Evolutionary conservation across 2,113 vertebrate species (phyloP).

Genomic region (Melanostigma gelatinosum): DNA sequence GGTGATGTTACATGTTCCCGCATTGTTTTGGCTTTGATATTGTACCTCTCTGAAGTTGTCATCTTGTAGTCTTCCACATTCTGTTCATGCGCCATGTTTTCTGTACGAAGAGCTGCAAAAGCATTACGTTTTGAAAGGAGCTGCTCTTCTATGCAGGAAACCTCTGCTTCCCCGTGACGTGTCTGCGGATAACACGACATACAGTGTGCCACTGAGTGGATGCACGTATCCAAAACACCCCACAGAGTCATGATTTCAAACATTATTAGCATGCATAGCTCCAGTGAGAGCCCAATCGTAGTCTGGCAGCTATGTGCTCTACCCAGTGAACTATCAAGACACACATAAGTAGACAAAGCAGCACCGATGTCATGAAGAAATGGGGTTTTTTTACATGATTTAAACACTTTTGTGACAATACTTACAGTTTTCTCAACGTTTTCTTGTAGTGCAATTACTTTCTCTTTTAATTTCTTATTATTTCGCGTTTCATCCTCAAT

Average conservation of each 20-base stretch:
- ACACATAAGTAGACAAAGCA: slow-evolving; percentile 16
- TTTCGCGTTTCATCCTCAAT: slow-evolving; percentile 52
- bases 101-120: slow-evolving; percentile 53
- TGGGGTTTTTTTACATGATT: neutral
- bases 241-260: slow-evolving; percentile 9
- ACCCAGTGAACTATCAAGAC: slow-evolving; percentile 26
- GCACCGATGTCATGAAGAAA: neutral
- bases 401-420: slow-evolving; percentile 2
- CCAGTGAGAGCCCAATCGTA: slow-evolving; percentile 8
- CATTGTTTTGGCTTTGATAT: neutral
- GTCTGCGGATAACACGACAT: slow-evolving; percentile 68
- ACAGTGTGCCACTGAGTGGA: slow-evolving; percentile 17
- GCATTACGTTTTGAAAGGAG: slow-evolving; percentile 64
- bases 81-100: slow-evolving; percentile 54
- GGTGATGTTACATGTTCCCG: neutral
- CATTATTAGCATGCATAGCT: slow-evolving; percentile 38
- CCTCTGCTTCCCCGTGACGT: slow-evolving; percentile 61
- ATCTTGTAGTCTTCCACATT: slow-evolving; percentile 52
- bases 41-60: slow-evolving; percentile 64
- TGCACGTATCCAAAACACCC: slow-evolving; percentile 37
- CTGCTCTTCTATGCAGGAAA: slow-evolving; percentile 66
- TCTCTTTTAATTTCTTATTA: slow-evolving; percentile 41
- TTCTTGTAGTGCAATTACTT: slow-evolving; percentile 52
- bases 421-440: slow-evolving; percentile 74
- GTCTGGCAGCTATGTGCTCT: slow-evolving; percentile 4